Conservation (phyloP, 92 coral and sea anemone genomes). For the Phenganax marumi region DNA sequence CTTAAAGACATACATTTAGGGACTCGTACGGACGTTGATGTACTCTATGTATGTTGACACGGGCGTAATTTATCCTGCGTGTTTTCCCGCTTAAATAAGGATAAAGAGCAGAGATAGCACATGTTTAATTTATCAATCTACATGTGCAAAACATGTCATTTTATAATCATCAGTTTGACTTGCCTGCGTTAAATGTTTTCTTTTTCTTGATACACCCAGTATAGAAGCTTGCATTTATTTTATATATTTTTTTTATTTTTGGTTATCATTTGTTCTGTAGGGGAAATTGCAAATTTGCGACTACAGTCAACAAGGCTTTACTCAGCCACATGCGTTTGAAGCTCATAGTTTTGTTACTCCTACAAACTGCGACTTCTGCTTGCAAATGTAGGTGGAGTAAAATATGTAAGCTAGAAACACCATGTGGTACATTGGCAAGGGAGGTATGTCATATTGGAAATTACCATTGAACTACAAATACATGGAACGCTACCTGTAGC, state of each 20-base stretch:
- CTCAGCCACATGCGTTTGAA: slow-evolving; percentile 93
- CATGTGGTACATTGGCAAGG: slow-evolving; percentile 79
- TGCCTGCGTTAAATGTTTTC: no score
- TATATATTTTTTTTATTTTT: not conserved
- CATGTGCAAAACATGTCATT: no score
- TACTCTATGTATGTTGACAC: not conserved
- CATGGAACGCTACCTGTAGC: no score
- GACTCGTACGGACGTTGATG: not conserved
- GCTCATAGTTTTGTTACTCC: slow-evolving; percentile 85
- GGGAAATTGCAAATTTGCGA: slow-evolving; percentile 94
- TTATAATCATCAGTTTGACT: no score
- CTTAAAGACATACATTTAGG: not conserved
- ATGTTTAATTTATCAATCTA: no score
- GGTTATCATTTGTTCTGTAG: slow-evolving; percentile 42
- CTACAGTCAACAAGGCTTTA: slow-evolving; percentile 91
- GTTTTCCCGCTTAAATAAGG: no score
- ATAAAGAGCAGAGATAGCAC: no score
- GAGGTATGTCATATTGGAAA: slow-evolving; percentile 58
- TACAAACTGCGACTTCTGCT: slow-evolving; percentile 90
- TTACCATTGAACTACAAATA: no score
- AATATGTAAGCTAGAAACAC: no score
- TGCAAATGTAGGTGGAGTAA: no score
- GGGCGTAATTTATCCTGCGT: no score
- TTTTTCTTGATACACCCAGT: not conserved
- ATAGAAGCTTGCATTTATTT: not conserved